Evolutionary conservation across 2,113 vertebrate species (phyloP).

Genomic region (Ifrita kowaldi): DNA sequence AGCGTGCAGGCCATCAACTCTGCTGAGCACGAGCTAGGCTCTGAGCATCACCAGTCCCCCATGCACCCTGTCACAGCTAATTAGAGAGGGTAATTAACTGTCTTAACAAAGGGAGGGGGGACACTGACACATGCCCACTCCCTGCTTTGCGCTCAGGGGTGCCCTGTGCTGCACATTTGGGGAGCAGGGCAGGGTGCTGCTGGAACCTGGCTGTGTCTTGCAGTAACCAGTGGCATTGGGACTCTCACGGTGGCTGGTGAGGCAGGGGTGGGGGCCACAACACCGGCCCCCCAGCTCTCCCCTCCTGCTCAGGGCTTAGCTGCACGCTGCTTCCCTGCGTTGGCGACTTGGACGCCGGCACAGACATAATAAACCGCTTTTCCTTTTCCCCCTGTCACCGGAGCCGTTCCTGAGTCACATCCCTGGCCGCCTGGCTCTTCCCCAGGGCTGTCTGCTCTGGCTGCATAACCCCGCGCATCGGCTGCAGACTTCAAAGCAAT

Average conservation of each 20-base stretch:
- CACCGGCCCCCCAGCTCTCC: neutral
- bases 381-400: conserved; percentile 9
- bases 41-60: neutral
- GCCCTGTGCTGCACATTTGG: neutral
- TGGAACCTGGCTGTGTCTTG: neutral
- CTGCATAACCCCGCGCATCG: neutral
- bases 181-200: neutral
- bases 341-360: neutral
- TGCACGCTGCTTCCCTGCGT: neutral
- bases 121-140: neutral
- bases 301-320: neutral
- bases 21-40: fast-evolving
- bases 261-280: too few species aligned
- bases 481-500: neutral
- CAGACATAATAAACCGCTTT: conserved; percentile 31
- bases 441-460: neutral
- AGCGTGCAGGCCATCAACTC: fast-evolving
- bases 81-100: neutral
- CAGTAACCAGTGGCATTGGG: neutral
- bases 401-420: conserved; percentile 18
- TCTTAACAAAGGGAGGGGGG: neutral
- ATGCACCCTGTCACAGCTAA: neutral
- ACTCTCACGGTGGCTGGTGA: neutral
- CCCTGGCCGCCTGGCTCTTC: neutral
- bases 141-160: neutral